Percentiles rank a stretch among this genome's conserved stretches.
These are phyloP conservation scores for Polylopha cassiicola DNA, from an alignment of 2,888 invertebrate species.

Conservation along the genomic window DNA sequence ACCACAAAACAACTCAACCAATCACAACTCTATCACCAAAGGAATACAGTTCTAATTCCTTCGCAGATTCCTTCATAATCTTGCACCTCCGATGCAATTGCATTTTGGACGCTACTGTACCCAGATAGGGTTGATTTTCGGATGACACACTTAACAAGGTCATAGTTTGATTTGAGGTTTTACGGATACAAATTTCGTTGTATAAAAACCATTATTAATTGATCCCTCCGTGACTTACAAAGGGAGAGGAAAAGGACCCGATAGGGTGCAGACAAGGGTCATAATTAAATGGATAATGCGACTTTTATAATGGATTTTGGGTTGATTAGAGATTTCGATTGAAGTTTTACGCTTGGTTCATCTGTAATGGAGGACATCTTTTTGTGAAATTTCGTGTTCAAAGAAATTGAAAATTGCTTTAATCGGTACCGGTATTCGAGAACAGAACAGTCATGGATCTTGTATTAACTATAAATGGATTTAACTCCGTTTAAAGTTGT, in stretches of 20 bases:
- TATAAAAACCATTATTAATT: conserved; percentile 20
- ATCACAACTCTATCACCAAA: neutral
- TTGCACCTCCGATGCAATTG: neutral
- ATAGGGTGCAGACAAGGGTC: conserved; percentile 8
- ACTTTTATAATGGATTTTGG: conserved; percentile 8
- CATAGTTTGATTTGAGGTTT: conserved; percentile 4
- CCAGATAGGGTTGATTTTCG: neutral
- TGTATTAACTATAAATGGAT: too few species aligned
- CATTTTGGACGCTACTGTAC: neutral
- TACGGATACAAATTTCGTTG: conserved; percentile 11
- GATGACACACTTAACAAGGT: neutral
- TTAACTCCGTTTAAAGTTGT: too few species aligned
- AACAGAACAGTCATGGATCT: too few species aligned
- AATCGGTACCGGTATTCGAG: too few species aligned
- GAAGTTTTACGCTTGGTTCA: too few species aligned
- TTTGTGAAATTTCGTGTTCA: too few species aligned
- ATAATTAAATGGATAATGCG: conserved; percentile 18
- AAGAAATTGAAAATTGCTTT: too few species aligned
- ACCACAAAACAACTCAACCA: conserved; percentile 2
- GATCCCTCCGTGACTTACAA: conserved; percentile 11
- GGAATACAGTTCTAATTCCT: neutral
- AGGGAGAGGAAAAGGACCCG: conserved; percentile 1
- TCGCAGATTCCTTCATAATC: neutral
- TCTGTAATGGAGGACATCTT: too few species aligned
- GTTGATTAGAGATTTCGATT: conserved; percentile 7